Evolutionary conservation across 2,888 invertebrate species (phyloP).

Genomic region (Conus canariensis): DNA sequence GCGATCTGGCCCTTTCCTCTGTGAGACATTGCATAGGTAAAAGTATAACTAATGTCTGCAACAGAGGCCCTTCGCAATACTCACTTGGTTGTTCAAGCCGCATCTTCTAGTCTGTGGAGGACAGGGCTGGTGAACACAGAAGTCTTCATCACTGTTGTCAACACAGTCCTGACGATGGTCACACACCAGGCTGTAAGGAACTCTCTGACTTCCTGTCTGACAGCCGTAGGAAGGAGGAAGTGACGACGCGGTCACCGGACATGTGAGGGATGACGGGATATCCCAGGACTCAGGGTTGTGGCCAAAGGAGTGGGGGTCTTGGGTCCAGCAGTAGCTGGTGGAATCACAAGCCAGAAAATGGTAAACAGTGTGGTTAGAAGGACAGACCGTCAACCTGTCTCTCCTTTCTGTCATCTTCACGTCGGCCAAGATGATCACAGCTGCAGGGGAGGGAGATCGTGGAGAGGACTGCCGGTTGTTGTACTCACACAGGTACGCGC

Average conservation of each 20-base stretch:
- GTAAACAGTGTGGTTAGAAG: background rate
- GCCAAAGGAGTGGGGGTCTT: background rate
- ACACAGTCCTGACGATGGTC: conserved; percentile 14
- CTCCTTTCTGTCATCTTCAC: too few relatives aligned
- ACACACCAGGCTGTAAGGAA: background rate
- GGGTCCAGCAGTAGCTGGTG: background rate
- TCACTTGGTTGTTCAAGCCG: too few relatives aligned
- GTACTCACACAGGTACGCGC: too few relatives aligned
- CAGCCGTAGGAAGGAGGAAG: conserved; percentile 9
- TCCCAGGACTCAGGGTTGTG: background rate
- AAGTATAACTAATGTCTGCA: too few relatives aligned
- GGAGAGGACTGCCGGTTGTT: too few relatives aligned
- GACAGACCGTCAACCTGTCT: background rate
- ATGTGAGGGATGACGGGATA: background rate
- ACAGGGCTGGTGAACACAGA: background rate
- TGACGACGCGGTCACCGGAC: background rate
- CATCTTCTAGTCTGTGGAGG: background rate
- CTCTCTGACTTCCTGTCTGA: background rate
- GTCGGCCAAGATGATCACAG: background rate
- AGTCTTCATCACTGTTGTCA: conserved; percentile 15
- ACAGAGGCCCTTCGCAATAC: too few relatives aligned
- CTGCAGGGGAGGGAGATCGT: too few relatives aligned
- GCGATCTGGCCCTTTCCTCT: too few relatives aligned
- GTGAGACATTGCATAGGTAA: too few relatives aligned
- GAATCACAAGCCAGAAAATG: background rate